Evolutionary conservation across 2,113 vertebrate species (phyloP).

Genomic region (Sander lucioperca): DNA sequence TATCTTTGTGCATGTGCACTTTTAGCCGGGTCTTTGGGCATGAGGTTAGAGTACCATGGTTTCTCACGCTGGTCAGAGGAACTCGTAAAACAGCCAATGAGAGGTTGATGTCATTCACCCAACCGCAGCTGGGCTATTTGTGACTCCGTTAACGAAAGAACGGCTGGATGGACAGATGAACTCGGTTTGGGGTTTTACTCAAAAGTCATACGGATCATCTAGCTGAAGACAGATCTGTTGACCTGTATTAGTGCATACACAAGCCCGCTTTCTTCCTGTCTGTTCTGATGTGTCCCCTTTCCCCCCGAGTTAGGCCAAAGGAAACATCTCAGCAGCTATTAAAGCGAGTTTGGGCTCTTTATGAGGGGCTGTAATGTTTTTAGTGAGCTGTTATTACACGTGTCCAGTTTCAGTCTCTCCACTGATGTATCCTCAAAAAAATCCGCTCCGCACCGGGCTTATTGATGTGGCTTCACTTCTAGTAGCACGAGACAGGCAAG

Average conservation of each 20-base stretch:
- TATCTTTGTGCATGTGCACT: not conserved
- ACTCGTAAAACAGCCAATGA: constrained; percentile 74
- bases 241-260: constrained; percentile 61
- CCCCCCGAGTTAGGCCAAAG: constrained; percentile 65
- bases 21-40: constrained; percentile 38
- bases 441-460: constrained; percentile 52
- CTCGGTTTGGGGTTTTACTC: constrained; percentile 60
- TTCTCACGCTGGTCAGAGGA: constrained; percentile 75
- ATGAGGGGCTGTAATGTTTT: constrained; percentile 81
- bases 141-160: constrained; percentile 56
- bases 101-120: constrained; percentile 77
- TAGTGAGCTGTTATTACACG: constrained; percentile 76
- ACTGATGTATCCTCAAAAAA: constrained; percentile 71
- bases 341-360: constrained; percentile 70
- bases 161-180: constrained; percentile 51
- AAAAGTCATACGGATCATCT: constrained; percentile 58
- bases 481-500: constrained; percentile 38
- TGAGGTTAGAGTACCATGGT: constrained; percentile 65
- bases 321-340: constrained; percentile 77
- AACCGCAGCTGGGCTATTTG: constrained; percentile 71
- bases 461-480: constrained; percentile 62
- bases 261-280: constrained; percentile 45
- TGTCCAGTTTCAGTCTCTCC: constrained; percentile 73
- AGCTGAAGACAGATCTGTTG: constrained; percentile 65
- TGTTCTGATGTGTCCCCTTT: constrained; percentile 49